Percentiles rank a stretch among this genome's conserved stretches.
These are phyloP conservation scores for Diplolepis rosae DNA, from an alignment of 2,888 invertebrate genomes.

Conservation along the genomic window DNA sequence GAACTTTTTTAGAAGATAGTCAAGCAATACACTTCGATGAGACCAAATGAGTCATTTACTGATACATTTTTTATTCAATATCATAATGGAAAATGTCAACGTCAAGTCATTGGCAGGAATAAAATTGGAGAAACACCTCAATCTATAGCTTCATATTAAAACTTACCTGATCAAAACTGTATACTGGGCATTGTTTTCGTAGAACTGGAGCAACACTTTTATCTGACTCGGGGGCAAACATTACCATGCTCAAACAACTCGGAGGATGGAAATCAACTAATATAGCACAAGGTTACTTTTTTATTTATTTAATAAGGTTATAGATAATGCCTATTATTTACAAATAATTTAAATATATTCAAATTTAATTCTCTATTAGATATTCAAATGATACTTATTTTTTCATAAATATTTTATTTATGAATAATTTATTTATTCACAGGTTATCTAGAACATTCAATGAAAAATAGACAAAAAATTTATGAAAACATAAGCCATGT, in stretches of 20 bases:
- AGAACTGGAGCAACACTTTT: slow-evolving; percentile 45
- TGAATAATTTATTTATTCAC: not conserved
- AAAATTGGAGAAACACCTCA: slow-evolving; percentile 46
- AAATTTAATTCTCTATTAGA: too few relatives aligned
- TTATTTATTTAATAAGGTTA: too few relatives aligned
- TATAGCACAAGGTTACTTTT: too few relatives aligned
- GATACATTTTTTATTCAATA: slow-evolving; percentile 47
- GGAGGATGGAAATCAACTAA: slow-evolving; percentile 41
- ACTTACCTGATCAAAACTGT: slow-evolving; percentile 37
- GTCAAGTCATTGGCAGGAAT: slow-evolving; percentile 44
- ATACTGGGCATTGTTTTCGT: slow-evolving; percentile 47
- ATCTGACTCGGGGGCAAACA: slow-evolving; percentile 43
- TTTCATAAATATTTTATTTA: not conserved
- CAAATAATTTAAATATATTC: too few relatives aligned
- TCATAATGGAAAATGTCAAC: slow-evolving; percentile 44
- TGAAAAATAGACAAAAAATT: slow-evolving; percentile 7
- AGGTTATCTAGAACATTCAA: slow-evolving; percentile 12
- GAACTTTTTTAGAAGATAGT: slow-evolving; percentile 42
- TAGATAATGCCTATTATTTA: too few relatives aligned
- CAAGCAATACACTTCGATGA: slow-evolving; percentile 40
- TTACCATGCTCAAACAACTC: slow-evolving; percentile 43
- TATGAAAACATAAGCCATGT: slow-evolving; percentile 3
- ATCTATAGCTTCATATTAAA: slow-evolving; percentile 39
- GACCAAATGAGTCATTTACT: slow-evolving; percentile 39
- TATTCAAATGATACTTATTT: slow-evolving; percentile 24